Evolutionary conservation across 2,113 vertebrate genomes (phyloP).

Genomic region (Poeciliopsis occidentalis): DNA sequence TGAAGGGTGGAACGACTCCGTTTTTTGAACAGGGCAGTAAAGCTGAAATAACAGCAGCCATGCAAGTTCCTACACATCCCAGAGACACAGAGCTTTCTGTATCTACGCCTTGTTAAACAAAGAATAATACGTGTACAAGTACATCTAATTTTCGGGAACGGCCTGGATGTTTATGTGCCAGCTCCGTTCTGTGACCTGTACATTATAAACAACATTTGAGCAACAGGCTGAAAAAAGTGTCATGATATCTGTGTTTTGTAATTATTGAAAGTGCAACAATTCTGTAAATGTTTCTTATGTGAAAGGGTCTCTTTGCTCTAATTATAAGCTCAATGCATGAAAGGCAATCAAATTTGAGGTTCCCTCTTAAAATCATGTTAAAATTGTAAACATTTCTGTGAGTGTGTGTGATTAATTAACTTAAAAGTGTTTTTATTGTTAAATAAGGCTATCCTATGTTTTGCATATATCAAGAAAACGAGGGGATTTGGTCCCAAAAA

Average conservation of each 20-base stretch:
- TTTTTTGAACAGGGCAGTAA: background rate
- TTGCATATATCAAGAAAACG: no score
- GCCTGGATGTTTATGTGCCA: background rate
- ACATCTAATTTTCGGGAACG: background rate
- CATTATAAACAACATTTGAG: background rate
- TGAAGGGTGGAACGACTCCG: background rate
- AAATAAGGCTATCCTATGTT: no score
- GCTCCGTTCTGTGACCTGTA: background rate
- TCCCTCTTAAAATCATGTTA: no score
- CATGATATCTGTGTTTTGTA: background rate
- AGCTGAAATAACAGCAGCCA: slow-evolving; percentile 3
- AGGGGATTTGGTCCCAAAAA: no score
- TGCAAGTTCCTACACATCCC: slow-evolving; percentile 25
- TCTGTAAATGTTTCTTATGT: background rate
- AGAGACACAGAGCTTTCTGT: slow-evolving; percentile 17
- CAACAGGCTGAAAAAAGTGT: background rate
- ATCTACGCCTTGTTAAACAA: slow-evolving; percentile 17
- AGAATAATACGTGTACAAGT: slow-evolving; percentile 7
- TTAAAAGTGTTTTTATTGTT: no score
- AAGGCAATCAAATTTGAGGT: background rate
- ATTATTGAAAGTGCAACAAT: background rate
- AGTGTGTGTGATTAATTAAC: no score
- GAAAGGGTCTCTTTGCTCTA: background rate
- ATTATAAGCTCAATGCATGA: background rate
- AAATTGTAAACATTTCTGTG: no score